phyloP scores from a whole-genome alignment of 2,888 invertebrate species.

The Drosophila multiciliata region DNA sequence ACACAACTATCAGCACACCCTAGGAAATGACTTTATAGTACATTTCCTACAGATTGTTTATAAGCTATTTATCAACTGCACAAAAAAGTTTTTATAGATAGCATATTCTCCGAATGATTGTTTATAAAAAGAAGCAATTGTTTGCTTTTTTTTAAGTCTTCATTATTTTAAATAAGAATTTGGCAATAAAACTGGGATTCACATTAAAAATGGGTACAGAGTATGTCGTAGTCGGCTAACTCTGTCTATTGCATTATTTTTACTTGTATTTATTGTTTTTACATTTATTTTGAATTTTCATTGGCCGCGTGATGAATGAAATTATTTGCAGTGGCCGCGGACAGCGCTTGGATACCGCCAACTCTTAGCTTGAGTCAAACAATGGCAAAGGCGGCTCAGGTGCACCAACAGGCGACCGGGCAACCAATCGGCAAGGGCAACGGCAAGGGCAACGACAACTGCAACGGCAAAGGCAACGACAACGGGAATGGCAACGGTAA shows the following conservation, averaged over 20 bases:
- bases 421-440: not conserved
- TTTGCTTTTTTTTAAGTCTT: not conserved
- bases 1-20: too few species aligned
- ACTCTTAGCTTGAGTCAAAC: slow-evolving; percentile 14
- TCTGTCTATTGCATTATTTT: not conserved
- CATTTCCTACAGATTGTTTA: too few species aligned
- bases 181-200: too few species aligned
- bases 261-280: not conserved
- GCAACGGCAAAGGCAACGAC: too few species aligned
- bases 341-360: not conserved
- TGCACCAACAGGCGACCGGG: slow-evolving; percentile 14
- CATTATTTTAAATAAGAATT: not conserved
- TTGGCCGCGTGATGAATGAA: slow-evolving; percentile 59
- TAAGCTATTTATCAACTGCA: too few species aligned
- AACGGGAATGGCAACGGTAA: not conserved
- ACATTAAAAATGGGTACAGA: not conserved
- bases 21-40: too few species aligned
- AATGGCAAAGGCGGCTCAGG: slow-evolving; percentile 34
- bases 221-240: not conserved
- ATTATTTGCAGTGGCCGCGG: slow-evolving; percentile 65
- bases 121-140: not conserved
- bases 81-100: too few species aligned
- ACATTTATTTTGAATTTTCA: not conserved
- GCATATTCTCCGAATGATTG: not conserved
- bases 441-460: not conserved